phyloP scores from a whole-genome alignment of 2,113 vertebrate genomes.

The Girardinichthys multiradiatus region DNA sequence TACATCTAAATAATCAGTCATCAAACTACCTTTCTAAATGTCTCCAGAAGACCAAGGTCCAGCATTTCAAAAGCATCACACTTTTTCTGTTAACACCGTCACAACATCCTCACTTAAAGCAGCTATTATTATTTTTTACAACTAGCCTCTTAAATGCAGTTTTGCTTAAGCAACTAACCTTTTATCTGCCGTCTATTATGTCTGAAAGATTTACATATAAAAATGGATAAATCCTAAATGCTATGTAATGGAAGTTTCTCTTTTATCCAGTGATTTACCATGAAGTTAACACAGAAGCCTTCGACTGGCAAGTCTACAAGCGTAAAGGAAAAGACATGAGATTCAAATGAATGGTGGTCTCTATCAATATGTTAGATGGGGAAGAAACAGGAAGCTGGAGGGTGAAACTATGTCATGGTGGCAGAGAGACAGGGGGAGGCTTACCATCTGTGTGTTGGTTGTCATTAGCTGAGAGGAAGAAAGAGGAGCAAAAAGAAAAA shows the following conservation, averaged over 20 bases:
- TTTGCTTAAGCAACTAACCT: not conserved
- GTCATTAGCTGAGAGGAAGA: constrained; percentile 96
- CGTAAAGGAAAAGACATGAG: constrained; percentile 23
- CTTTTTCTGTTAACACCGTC: no score
- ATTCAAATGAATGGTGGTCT: constrained; percentile 20
- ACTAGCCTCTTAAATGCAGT: not conserved
- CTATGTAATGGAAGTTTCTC: no score
- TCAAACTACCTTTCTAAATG: no score
- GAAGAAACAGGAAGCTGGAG: constrained; percentile 36
- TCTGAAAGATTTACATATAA: no score
- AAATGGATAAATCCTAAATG: no score
- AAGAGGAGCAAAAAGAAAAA: constrained; percentile 86
- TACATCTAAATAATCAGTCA: no score
- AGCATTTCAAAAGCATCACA: no score
- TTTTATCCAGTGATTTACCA: not conserved
- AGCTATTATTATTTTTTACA: no score
- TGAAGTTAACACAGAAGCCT: constrained; percentile 21
- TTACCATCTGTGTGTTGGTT: constrained; percentile 98
- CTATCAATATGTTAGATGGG: constrained; percentile 15
- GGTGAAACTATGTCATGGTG: constrained; percentile 61
- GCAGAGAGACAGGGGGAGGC: constrained; percentile 81
- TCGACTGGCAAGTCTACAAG: constrained; percentile 29
- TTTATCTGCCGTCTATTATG: not conserved
- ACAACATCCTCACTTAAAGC: not conserved
- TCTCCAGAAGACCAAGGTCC: no score